Percentiles rank a stretch among this genome's conserved stretches.
Evolutionary conservation across 1,140 invertebrate genomes (phyloP).

Genomic region (Calephelis virginiensis): DNA sequence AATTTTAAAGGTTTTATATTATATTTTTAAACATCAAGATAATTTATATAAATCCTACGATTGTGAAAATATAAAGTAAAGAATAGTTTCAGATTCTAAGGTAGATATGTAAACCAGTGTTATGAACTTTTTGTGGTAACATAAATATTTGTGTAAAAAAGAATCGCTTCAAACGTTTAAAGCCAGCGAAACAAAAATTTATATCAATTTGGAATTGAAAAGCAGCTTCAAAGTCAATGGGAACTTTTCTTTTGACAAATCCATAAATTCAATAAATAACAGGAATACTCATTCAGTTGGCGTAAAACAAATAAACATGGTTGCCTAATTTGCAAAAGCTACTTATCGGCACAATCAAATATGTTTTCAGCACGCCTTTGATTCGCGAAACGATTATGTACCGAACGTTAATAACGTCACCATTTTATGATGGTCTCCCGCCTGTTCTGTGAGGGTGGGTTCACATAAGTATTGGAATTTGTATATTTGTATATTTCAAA

Average conservation of each 20-base stretch:
- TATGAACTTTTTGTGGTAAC: too few relatives aligned
- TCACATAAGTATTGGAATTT: neutral
- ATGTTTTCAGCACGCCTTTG: constrained; percentile 54
- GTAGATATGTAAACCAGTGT: too few relatives aligned
- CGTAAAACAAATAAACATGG: constrained; percentile 52
- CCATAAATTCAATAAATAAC: constrained; percentile 24
- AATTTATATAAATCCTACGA: too few relatives aligned
- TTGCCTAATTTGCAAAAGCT: constrained; percentile 58
- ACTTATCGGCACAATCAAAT: constrained; percentile 62
- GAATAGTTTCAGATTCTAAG: too few relatives aligned
- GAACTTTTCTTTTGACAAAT: constrained; percentile 6
- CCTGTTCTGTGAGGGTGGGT: constrained; percentile 5
- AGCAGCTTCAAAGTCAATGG: neutral
- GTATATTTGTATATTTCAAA: too few relatives aligned
- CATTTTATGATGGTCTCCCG: constrained; percentile 50
- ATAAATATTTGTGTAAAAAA: too few relatives aligned
- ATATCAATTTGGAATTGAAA: neutral
- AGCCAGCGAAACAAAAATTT: too few relatives aligned
- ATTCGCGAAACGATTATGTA: constrained; percentile 64
- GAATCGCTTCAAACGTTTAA: too few relatives aligned
- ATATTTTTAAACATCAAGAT: too few relatives aligned
- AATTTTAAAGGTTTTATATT: too few relatives aligned
- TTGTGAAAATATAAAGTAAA: too few relatives aligned
- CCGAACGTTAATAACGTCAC: constrained; percentile 54
- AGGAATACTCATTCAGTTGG: constrained; percentile 28